A percentile compares a stretch with the other conserved stretches of the same genome.
Evolutionary conservation across 1,140 invertebrate genomes (phyloP).

Genomic region (Probaryconus sp.): DNA sequence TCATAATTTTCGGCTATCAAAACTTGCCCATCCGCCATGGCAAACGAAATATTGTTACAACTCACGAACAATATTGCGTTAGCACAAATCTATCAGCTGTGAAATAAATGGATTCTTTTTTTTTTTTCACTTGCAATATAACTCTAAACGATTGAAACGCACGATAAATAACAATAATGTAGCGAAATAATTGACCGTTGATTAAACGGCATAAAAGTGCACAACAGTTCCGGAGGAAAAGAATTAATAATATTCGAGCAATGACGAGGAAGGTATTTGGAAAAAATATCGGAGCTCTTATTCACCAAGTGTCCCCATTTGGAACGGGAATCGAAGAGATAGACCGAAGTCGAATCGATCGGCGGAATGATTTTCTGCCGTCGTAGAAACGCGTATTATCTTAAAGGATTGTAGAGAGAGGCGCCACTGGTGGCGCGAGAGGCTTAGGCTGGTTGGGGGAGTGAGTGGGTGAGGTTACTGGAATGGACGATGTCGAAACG

Average conservation of each 20-base stretch:
- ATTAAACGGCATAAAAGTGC: slow-evolving; percentile 24
- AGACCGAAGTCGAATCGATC: slow-evolving; percentile 36
- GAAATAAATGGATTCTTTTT: too few species aligned
- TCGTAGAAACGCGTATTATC: slow-evolving; percentile 41
- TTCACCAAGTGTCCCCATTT: slow-evolving; percentile 50
- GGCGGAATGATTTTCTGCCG: slow-evolving; percentile 39
- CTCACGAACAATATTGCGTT: slow-evolving; percentile 43
- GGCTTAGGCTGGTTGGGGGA: slow-evolving; percentile 7
- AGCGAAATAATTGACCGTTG: too few species aligned
- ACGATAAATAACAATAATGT: too few species aligned
- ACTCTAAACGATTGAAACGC: too few species aligned
- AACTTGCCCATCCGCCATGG: slow-evolving; percentile 51
- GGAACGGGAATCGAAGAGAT: slow-evolving; percentile 22
- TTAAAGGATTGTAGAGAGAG: slow-evolving; percentile 26
- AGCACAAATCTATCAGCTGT: slow-evolving; percentile 22
- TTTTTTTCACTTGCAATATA: too few species aligned
- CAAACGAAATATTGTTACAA: slow-evolving; percentile 56
- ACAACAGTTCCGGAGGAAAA: slow-evolving; percentile 22
- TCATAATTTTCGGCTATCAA: slow-evolving; percentile 60
- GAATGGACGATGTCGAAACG: slow-evolving; percentile 50
- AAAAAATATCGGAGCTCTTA: slow-evolving; percentile 42
- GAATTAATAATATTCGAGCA: slow-evolving; percentile 18
- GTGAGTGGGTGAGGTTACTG: slow-evolving; percentile 12
- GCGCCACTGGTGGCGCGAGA: background rate
- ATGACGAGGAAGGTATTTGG: slow-evolving; percentile 1